Percentiles rank a stretch among this genome's conserved stretches.
Conservation (phyloP, 2,113 vertebrate species). For the Phaethornis superciliosus region DNA sequence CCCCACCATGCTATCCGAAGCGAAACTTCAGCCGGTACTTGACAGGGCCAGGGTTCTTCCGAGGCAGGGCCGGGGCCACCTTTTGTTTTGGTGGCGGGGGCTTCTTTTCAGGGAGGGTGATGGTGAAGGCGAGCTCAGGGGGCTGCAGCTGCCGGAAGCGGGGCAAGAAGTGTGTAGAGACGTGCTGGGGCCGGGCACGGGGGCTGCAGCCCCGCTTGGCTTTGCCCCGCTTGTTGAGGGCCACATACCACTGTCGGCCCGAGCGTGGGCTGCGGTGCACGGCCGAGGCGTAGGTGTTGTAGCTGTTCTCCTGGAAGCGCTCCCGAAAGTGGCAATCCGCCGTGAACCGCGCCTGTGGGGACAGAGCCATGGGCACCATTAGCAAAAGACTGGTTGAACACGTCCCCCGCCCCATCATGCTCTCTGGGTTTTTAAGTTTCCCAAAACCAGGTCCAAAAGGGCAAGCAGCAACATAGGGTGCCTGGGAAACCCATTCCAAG, state of each 20-base stretch:
- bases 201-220: slow-evolving; percentile 94
- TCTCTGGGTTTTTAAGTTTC: rapidly evolving
- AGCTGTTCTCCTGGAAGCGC: slow-evolving; percentile 98
- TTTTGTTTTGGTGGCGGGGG: slow-evolving; percentile 52
- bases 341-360: slow-evolving; percentile 82
- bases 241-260: slow-evolving; percentile 92
- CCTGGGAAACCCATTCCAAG: rapidly evolving
- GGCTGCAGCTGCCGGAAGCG: slow-evolving; percentile 78
- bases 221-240: slow-evolving; percentile 95
- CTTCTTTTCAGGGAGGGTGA: slow-evolving; percentile 83
- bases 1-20: slow-evolving; percentile 78
- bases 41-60: slow-evolving; percentile 72
- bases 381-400: rapidly evolving
- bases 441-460: not conserved
- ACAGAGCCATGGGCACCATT: not conserved
- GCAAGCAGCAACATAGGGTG: rapidly evolving
- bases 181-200: slow-evolving; percentile 89
- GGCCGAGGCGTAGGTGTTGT: slow-evolving; percentile 95
- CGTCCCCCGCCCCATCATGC: rapidly evolving
- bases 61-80: not conserved
- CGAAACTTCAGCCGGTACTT: slow-evolving; percentile 95
- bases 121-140: slow-evolving; percentile 84
- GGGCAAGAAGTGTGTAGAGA: slow-evolving; percentile 95
- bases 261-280: slow-evolving; percentile 84
- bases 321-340: slow-evolving; percentile 96